Evolutionary conservation across 2,888 invertebrate species (phyloP), one percentile per base, ranked within the genome.

Genomic region (Cyaniris semiargus): DNA sequence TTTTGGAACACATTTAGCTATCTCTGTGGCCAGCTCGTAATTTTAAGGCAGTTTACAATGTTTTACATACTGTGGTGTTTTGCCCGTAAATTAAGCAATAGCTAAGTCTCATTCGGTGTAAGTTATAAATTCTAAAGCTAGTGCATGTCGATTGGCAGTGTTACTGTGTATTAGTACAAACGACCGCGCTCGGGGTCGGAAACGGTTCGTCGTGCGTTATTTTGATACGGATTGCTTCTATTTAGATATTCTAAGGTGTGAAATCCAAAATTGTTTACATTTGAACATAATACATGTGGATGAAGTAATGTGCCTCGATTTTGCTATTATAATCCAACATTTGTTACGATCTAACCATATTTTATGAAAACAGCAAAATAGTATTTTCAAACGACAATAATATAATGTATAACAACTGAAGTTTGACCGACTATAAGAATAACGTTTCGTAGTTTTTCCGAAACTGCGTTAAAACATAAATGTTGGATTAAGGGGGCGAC

Each of bases 151-250:
- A 85, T 86, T 86, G 86, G 85, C 84, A 84, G 82, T 79, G 88
- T 88, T 88, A 87, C 89, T 92, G 89, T 92, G 91, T 90, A 92
- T 93, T 90, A 93, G 93, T 93, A 93, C 93, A 93, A 93, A 92
- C 87, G 88, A 87, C 87, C 87, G 84, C 85, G 21, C 74, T 72
- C 44, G 21, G 74, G 38, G 74, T 74, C 44, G 27, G 27, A 74
- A 7, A 31, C 66, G 66, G 18, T 18, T 18, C 23, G 53, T 74
- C 74, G 23, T 21, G 56, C 83, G 77, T 81, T 82, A 82, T 82
- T 82, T 81, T 81, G 85, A 85, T 77, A 77, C 53, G 58, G 58
- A 76, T 75, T 48, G 76, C 78, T 90, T 88, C 91, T 81, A 91
- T 92, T 92, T 91, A 91, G 90, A 90, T 91, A 91, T 86, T 88